Base-by-base conservation (phyloP, 2,888 invertebrate genomes). In the Mystacides longicornis region DNA sequence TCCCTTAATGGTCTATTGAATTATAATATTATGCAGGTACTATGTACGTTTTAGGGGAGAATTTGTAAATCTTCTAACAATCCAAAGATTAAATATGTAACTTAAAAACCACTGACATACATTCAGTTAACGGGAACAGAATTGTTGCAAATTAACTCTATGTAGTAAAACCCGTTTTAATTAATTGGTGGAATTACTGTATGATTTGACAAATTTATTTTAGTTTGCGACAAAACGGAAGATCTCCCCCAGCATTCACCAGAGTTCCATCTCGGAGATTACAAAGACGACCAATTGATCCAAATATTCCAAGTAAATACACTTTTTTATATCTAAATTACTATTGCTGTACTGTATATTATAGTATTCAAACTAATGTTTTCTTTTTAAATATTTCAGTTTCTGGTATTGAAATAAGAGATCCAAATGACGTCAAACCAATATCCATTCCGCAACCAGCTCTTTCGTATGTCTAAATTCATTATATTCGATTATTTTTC, bases 211-310 rank as follows among this genome's bases (percentile, higher is more conserved):
- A n/a, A n/a, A n/a, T n/a, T n/a, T n/a, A n/a, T n/a, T 71, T 62
- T 64, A 85, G 87, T 67, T 85, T 83, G 23, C 75, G 87, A 23
- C 60, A 60, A 61, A 83, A 83, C 5, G 68, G 77, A 54, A 71
- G 81, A 52, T 82, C 85, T 51, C 87, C 86, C 57, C 87, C 89
- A 46, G 77, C 82, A 58, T 89, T 90, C 71, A 86, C 86, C 53
- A 78, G 90, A 63, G 85, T 87, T 11, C 89, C 89, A 46, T 89
- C 89, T 64, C 80, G 88, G 57, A 80, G 89, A 61, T 86, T 85
- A 67, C 83, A 85, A 60, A 78, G 88, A 56, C 80, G 83, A 33
- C 47, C 55, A 7, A 20, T 56, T 16, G 58, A 60, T 18, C 49
- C 58, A 19, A 49, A 19, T 19, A 27, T 47, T 18, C 52, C 33